Base-by-base conservation (phyloP, 2,797 vertebrate genomes). In the Pangasius sanitwongsei region DNA sequence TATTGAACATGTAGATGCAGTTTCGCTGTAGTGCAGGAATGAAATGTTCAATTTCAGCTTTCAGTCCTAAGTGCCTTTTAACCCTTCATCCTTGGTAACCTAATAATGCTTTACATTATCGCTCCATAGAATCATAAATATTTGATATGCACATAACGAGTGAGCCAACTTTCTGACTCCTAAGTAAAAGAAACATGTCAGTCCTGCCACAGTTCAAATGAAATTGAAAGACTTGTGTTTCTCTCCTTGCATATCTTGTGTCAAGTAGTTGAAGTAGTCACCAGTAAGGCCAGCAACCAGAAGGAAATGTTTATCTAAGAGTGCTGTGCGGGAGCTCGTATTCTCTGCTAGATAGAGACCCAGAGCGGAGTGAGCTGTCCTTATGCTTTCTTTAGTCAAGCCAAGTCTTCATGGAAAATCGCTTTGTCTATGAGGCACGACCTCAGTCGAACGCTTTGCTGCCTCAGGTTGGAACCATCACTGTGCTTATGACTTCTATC, bases 231-330 rank as follows among this genome's bases (percentile, higher is more conserved):
- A 55, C 83, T 70, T 59, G 57, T 44, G 69, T 85, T 90, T 89
- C 86, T 90, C 89, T 86, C 34, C 67, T 92, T 59, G 90, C 91
- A 92, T 80, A 86, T 82, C 65, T 89, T 2, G 9, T 75, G 86
- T 91, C 86, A 83, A 90, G 20, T 81, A 77, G 48, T 86, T 92
- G 72, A 85, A 90, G 83, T 89, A 55, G 83, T 25, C 65, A 72
- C 83, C 83, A 72, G 57, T 87, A 53, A 41, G 91, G 11, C 85
- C 88, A 84, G 91, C 87, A 87, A 91, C 86, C 78, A 84, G 85
- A 88, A 87, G 87, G 89, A 93, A 91, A 92, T 91, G 83, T 91
- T 91, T 91, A 91, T 91, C 85, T 88, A 88, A 57, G 88, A 88
- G 61, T 90, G 91, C 67, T 87, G 84, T 87, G 85, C 65, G 84